A percentile compares a stretch with the other conserved stretches of the same genome.
Evolutionary conservation across 2,888 invertebrate genomes (phyloP).

Genomic region (Nycteola revayana): DNA sequence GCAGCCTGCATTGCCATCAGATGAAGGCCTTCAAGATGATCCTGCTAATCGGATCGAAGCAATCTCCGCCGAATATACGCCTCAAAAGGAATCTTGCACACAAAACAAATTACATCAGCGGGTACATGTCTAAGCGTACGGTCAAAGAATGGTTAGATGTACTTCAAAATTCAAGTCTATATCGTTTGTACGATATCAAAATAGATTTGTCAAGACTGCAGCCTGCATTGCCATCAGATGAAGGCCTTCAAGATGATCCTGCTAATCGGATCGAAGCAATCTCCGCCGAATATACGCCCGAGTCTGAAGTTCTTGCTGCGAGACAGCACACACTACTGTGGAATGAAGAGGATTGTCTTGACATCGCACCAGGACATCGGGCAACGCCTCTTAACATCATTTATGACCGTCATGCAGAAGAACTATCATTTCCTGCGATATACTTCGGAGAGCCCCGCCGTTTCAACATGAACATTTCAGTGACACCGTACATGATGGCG

Average conservation of each 20-base stretch:
- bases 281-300: slow-evolving; percentile 26
- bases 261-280: slow-evolving; percentile 33
- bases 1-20: slow-evolving; percentile 24
- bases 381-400: slow-evolving; percentile 40
- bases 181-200: slow-evolving; percentile 39
- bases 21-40: slow-evolving; percentile 23
- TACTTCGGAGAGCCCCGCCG: slow-evolving; percentile 46
- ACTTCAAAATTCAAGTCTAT: slow-evolving; percentile 32
- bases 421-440: slow-evolving; percentile 54
- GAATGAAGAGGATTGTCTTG: slow-evolving; percentile 41
- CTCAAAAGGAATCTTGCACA: slow-evolving; percentile 35
- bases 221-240: slow-evolving; percentile 19
- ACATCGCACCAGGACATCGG: slow-evolving; percentile 40
- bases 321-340: slow-evolving; percentile 41
- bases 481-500: slow-evolving; percentile 48
- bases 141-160: slow-evolving; percentile 37
- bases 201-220: slow-evolving; percentile 36
- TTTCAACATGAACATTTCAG: slow-evolving; percentile 36
- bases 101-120: slow-evolving; percentile 39
- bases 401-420: slow-evolving; percentile 54
- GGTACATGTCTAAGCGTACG: slow-evolving; percentile 35
- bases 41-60: slow-evolving; percentile 31
- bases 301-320: slow-evolving; percentile 35
- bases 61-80: slow-evolving; percentile 27
- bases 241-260: slow-evolving; percentile 25